Evolutionary conservation across 2,113 vertebrate species (phyloP).

Genomic region (Ardeotis arabs): DNA sequence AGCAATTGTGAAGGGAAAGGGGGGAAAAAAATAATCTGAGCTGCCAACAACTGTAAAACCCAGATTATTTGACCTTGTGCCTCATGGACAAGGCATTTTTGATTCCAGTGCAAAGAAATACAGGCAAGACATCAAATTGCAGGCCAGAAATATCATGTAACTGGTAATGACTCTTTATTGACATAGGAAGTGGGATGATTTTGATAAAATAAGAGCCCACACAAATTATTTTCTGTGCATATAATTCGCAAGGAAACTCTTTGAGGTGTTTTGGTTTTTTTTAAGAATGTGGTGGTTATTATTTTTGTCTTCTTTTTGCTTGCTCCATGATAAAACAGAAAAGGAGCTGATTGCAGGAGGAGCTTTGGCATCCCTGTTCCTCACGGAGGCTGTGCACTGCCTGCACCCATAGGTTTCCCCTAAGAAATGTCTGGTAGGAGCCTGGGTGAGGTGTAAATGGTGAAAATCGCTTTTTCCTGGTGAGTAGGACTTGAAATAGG

Average conservation of each 20-base stretch:
- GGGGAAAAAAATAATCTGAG: not conserved
- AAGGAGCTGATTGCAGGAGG: not conserved
- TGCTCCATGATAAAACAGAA: not conserved
- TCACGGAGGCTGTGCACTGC: not conserved
- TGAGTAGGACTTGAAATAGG: not conserved
- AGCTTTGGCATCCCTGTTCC: not conserved
- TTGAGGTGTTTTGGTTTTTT: not conserved
- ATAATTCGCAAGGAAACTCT: not conserved
- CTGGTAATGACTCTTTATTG: not conserved
- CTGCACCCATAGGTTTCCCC: not conserved
- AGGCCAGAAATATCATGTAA: constrained; percentile 34
- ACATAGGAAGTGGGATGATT: constrained; percentile 22
- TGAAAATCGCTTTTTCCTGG: not conserved
- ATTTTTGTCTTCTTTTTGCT: not conserved
- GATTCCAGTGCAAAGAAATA: not conserved
- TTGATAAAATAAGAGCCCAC: constrained; percentile 31
- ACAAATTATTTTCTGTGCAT: not conserved
- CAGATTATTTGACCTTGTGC: not conserved
- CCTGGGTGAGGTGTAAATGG: not conserved
- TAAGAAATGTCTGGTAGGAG: not conserved
- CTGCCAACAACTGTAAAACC: not conserved
- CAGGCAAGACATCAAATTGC: not conserved
- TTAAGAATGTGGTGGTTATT: not conserved
- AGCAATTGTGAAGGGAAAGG: not conserved
- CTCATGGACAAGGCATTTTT: not conserved